Evolutionary conservation across 2,797 vertebrate species (phyloP).

Genomic region (Carapus acus): DNA sequence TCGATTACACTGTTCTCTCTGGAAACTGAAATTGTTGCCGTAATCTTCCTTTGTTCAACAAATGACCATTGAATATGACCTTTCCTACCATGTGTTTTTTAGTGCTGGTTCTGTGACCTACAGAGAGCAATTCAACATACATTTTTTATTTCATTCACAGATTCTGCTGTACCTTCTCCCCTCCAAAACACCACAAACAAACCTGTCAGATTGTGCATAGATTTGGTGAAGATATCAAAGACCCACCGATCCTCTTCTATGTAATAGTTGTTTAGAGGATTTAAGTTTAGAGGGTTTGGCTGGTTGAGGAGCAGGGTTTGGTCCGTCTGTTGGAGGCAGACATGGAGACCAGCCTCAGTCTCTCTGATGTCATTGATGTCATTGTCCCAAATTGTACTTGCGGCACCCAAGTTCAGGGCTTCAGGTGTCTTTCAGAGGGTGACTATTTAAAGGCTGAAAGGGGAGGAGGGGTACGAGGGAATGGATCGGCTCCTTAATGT

Average conservation of each 20-base stretch:
- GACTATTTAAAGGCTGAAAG: conserved; percentile 44
- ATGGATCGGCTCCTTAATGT: conserved; percentile 20
- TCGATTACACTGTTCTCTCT: too few relatives aligned
- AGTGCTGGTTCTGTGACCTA: too few relatives aligned
- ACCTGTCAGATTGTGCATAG: too few relatives aligned
- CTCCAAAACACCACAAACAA: too few relatives aligned
- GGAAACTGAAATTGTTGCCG: not conserved
- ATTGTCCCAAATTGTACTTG: conserved; percentile 33
- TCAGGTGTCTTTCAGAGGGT: conserved; percentile 20
- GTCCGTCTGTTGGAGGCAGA: conserved; percentile 4
- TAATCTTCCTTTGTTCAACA: not conserved
- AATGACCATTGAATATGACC: not conserved
- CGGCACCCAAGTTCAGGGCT: conserved; percentile 38
- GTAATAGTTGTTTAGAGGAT: not conserved
- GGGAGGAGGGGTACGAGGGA: conserved; percentile 5
- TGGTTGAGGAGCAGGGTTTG: conserved; percentile 10
- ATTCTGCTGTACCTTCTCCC: too few relatives aligned
- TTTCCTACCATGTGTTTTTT: not conserved
- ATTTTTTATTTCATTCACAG: too few relatives aligned
- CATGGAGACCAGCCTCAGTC: conserved; percentile 5
- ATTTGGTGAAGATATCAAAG: not conserved
- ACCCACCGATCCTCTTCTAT: not conserved
- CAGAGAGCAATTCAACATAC: too few relatives aligned
- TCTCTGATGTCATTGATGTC: too few relatives aligned
- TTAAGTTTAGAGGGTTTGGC: not conserved